Evolutionary conservation across 2,113 vertebrate genomes (phyloP).

Genomic region (Ascaphus truei): DNA sequence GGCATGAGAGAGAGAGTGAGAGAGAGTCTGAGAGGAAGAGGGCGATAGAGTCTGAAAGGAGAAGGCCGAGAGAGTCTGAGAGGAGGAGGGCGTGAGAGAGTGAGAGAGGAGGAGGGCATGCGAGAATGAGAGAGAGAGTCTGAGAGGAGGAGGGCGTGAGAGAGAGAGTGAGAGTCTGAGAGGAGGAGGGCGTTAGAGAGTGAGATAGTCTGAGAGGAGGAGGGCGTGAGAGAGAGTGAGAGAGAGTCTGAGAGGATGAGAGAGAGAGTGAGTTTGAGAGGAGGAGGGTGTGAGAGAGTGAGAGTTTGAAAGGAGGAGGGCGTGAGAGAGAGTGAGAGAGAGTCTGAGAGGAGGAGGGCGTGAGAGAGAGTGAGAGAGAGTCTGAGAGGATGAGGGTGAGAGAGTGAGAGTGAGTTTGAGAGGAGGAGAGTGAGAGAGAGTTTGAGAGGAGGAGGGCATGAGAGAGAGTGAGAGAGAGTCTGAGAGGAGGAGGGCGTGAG

Average conservation of each 20-base stretch:
- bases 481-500: slow-evolving; percentile 2
- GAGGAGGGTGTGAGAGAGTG: no score
- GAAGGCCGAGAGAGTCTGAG: not conserved
- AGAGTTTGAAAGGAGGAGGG: slow-evolving; percentile 2
- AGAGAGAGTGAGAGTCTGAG: not conserved
- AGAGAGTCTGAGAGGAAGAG: slow-evolving; percentile 13
- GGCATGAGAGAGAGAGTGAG: not conserved
- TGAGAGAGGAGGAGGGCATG: no score
- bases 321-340: not conserved
- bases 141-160: slow-evolving; percentile 2
- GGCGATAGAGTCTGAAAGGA: no score
- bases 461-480: not conserved
- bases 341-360: no score
- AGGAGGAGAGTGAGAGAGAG: slow-evolving; percentile 1
- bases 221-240: not conserved
- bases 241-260: slow-evolving; percentile 1
- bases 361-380: not conserved
- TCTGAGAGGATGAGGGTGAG: slow-evolving; percentile 6
- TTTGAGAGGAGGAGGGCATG: no score
- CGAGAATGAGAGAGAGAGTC: not conserved
- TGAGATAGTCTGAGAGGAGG: not conserved
- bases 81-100: slow-evolving; percentile 4
- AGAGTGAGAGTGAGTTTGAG: no score
- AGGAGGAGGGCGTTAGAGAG: no score
- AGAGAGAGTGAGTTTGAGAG: no score